phyloP scores from a whole-genome alignment of 2,113 vertebrate genomes.

The Proteles cristata region DNA sequence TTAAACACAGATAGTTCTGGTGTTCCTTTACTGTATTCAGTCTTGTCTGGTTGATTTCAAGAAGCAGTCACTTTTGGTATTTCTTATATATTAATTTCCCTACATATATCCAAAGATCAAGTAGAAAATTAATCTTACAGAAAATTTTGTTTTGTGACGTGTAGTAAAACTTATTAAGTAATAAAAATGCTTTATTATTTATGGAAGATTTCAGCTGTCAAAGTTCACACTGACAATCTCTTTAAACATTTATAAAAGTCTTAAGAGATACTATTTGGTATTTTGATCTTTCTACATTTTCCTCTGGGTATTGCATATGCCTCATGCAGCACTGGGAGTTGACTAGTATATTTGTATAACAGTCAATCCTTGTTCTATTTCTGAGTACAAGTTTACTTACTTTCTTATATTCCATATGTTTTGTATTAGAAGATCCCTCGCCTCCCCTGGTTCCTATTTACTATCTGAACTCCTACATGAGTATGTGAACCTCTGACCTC shows the following conservation, averaged over 20 bases:
- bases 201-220: conserved; percentile 31
- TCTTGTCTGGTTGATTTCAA: not conserved
- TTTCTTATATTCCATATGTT: not conserved
- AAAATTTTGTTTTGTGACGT: not conserved
- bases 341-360: not conserved
- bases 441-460: not conserved
- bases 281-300: not conserved
- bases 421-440: not conserved
- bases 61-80: not conserved
- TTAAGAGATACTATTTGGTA: not conserved
- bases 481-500: not conserved
- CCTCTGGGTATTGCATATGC: not conserved
- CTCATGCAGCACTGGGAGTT: not conserved
- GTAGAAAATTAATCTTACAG: conserved; percentile 12
- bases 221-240: not conserved
- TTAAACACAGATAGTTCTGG: not conserved
- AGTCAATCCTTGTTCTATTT: not conserved
- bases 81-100: not conserved
- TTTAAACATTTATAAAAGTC: not conserved
- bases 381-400: not conserved
- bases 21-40: not conserved
- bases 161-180: not conserved
- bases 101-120: not conserved
- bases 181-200: not conserved
- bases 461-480: not conserved